Percentiles rank a stretch among this genome's conserved stretches.
These are phyloP conservation scores for Dipodomys ordii DNA, from an alignment of 2,113 vertebrate species.

Conservation along the genomic window DNA sequence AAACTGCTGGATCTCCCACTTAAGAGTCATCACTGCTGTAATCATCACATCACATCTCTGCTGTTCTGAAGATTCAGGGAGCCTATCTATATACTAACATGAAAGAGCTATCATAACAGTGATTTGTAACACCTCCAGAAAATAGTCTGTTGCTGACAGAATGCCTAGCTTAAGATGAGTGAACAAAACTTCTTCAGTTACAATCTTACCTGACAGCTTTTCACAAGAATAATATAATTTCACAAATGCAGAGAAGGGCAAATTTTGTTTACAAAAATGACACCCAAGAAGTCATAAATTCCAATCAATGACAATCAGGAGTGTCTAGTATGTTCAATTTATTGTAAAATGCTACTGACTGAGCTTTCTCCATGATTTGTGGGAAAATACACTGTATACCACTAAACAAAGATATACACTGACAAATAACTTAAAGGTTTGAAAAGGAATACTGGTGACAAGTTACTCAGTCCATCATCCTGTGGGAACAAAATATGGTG, in stretches of 20 bases:
- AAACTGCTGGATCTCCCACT: constrained; percentile 38
- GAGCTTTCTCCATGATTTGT: constrained; percentile 8
- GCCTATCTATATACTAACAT: not conserved
- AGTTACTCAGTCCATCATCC: not conserved
- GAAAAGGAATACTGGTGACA: not conserved
- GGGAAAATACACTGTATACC: not conserved
- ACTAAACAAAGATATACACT: not conserved
- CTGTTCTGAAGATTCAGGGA: constrained; percentile 55
- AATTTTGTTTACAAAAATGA: not conserved
- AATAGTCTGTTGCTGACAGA: constrained; percentile 12
- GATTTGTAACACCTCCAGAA: constrained; percentile 23
- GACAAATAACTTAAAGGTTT: not conserved
- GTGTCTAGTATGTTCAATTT: not conserved
- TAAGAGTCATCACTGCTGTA: constrained; percentile 1
- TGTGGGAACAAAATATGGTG: not conserved
- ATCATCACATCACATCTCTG: not conserved
- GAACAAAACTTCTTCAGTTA: constrained; percentile 9
- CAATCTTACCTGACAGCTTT: not conserved
- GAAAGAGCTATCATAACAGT: not conserved
- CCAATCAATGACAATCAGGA: not conserved
- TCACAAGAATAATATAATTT: constrained; percentile 14
- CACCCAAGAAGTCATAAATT: not conserved
- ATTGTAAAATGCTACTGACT: constrained; percentile 31
- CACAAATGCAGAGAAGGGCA: not conserved
- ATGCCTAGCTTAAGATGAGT: constrained; percentile 20